phyloP scores from a whole-genome alignment of 2,888 invertebrate genomes.

The Meteorus colon region DNA sequence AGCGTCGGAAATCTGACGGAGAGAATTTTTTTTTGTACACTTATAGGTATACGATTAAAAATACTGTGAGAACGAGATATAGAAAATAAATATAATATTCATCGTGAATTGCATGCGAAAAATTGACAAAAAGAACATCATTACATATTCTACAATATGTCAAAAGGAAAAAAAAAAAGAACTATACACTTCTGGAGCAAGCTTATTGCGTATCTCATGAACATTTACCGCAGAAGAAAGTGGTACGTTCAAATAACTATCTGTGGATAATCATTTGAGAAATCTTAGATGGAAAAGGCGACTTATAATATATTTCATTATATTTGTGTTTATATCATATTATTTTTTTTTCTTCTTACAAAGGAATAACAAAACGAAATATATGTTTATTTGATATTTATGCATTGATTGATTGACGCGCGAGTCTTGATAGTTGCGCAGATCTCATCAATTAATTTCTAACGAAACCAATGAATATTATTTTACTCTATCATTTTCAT shows the following conservation, averaged over 20 bases:
- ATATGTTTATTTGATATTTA: not conserved
- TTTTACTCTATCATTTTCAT: not conserved
- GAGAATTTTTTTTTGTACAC: constrained; percentile 48
- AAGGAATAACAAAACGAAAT: constrained; percentile 1
- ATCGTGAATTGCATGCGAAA: constrained; percentile 54
- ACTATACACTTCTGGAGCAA: not conserved
- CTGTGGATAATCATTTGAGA: not conserved
- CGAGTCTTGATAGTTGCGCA: not conserved
- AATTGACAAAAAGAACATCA: constrained; percentile 33
- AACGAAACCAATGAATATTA: not conserved
- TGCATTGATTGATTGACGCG: not conserved
- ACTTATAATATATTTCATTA: not conserved
- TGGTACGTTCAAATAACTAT: not conserved
- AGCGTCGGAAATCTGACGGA: constrained; percentile 42
- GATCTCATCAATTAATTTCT: not conserved
- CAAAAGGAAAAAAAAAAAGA: constrained; percentile 33
- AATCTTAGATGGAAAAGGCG: not conserved
- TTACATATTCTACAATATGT: constrained; percentile 28
- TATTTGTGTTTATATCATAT: not conserved
- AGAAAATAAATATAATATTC: constrained; percentile 56
- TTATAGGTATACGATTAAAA: constrained; percentile 39
- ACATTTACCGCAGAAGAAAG: not conserved
- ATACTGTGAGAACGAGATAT: constrained; percentile 46
- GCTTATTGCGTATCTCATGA: not conserved
- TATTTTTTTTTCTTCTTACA: not conserved